Conservation (phyloP, 1,140 invertebrate genomes). For the Drosophila nannoptera region DNA sequence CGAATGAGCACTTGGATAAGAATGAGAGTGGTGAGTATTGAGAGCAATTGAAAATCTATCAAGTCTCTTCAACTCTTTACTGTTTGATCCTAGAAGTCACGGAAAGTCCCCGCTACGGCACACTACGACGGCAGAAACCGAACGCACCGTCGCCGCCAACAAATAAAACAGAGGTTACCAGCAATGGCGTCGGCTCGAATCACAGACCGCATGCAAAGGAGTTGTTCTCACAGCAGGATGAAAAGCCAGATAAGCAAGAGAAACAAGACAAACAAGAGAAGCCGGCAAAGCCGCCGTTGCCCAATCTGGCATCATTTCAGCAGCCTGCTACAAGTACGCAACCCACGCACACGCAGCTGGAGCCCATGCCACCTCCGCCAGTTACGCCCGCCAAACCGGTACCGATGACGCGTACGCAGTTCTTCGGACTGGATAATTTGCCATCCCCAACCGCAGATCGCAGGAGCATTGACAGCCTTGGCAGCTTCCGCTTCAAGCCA, state of each 20-base stretch:
- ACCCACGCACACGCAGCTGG: slow-evolving; percentile 47
- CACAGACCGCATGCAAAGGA: slow-evolving; percentile 69
- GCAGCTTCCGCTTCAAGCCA: slow-evolving; percentile 70
- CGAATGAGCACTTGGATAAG: slow-evolving; percentile 71
- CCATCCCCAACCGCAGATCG: slow-evolving; percentile 75
- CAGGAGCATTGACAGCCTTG: slow-evolving; percentile 68
- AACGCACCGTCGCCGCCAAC: slow-evolving; percentile 68
- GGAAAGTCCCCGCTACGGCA: slow-evolving; percentile 75
- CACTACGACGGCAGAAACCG: slow-evolving; percentile 66
- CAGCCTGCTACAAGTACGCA: slow-evolving; percentile 20
- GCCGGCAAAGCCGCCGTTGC: slow-evolving; percentile 69
- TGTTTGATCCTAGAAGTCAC: slow-evolving; percentile 49
- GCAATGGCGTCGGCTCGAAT: slow-evolving; percentile 59
- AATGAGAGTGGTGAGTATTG: slow-evolving; percentile 65
- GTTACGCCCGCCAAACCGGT: slow-evolving; percentile 70
- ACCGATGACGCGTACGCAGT: slow-evolving; percentile 75
- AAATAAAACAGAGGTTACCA: slow-evolving; percentile 41
- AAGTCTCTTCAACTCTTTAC: not conserved
- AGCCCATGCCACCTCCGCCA: slow-evolving; percentile 53
- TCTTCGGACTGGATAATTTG: slow-evolving; percentile 72
- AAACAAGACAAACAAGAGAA: slow-evolving; percentile 55
- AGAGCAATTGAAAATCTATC: not conserved
- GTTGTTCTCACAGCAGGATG: slow-evolving; percentile 57
- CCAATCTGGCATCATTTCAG: slow-evolving; percentile 66
- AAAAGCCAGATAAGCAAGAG: slow-evolving; percentile 34